Evolutionary conservation across 1,140 invertebrate genomes (phyloP).

Genomic region (Orussus abietinus): DNA sequence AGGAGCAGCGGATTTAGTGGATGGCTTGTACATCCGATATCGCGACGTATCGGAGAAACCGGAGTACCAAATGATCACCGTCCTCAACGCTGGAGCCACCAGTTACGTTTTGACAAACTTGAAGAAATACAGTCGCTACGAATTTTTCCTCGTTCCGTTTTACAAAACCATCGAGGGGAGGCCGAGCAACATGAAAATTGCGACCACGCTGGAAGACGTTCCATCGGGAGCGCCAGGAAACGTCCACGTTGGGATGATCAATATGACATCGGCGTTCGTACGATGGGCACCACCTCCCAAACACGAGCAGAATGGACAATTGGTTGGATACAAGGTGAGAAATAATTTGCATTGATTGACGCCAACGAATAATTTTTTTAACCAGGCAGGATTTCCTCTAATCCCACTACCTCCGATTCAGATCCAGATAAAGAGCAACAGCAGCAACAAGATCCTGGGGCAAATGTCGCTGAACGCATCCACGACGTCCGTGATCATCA

Average conservation of each 20-base stretch:
- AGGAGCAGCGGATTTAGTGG: conserved; percentile 59
- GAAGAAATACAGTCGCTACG: conserved; percentile 80
- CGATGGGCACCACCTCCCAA: conserved; percentile 77
- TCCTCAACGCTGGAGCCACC: conserved; percentile 63
- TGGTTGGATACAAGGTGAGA: conserved; percentile 83
- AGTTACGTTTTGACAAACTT: conserved; percentile 69
- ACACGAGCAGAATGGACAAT: conserved; percentile 74
- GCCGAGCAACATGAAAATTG: conserved; percentile 71
- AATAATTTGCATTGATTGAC: conserved; percentile 17
- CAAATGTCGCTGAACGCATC: conserved; percentile 71
- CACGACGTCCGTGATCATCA: conserved; percentile 66
- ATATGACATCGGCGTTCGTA: conserved; percentile 72
- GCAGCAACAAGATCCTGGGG: conserved; percentile 61
- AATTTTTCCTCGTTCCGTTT: conserved; percentile 86
- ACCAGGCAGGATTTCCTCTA: conserved; percentile 10
- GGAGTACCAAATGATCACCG: conserved; percentile 68
- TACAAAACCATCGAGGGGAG: conserved; percentile 79
- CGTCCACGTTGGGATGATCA: conserved; percentile 79
- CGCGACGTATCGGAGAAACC: conserved; percentile 68
- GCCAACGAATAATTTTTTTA: conserved; percentile 14
- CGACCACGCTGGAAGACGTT: conserved; percentile 69
- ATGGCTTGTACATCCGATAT: conserved; percentile 92
- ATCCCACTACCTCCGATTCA: conserved; percentile 35
- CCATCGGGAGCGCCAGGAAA: conserved; percentile 74
- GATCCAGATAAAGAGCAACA: conserved; percentile 64